Evolutionary conservation across 53 echinoderm and acorn worm genomes (phyloP).

Genomic region (Holothuria leucospilota): DNA sequence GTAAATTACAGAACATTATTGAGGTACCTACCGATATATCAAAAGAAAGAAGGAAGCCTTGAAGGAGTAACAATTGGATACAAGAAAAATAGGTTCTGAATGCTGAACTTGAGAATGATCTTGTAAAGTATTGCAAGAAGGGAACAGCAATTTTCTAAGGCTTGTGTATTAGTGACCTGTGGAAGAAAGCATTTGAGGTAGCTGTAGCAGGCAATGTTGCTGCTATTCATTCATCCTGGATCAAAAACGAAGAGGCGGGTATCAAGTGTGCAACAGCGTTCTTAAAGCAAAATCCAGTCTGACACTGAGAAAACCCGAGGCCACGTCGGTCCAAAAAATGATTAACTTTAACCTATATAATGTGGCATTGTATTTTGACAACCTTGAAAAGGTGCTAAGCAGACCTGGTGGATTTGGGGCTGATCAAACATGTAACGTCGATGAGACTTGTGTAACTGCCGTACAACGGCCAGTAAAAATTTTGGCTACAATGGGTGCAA

Average conservation of each 20-base stretch:
- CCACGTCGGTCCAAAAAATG: slow-evolving; percentile 32
- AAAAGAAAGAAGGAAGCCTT: not conserved
- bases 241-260: slow-evolving; percentile 22
- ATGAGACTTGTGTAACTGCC: slow-evolving; percentile 41
- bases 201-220: too few species aligned
- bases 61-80: too few species aligned
- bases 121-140: too few species aligned
- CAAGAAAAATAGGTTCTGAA: too few species aligned
- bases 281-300: slow-evolving; percentile 22
- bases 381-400: slow-evolving; percentile 36
- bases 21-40: not conserved
- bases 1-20: slow-evolving; percentile 3
- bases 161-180: not conserved
- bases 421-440: slow-evolving; percentile 49
- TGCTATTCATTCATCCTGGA: not conserved
- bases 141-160: too few species aligned
- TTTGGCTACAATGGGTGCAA: slow-evolving; percentile 2
- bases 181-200: too few species aligned
- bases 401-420: slow-evolving; percentile 24
- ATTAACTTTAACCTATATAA: slow-evolving; percentile 38
- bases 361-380: slow-evolving; percentile 22
- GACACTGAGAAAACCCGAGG: slow-evolving; percentile 33
- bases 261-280: slow-evolving; percentile 23
- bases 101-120: not conserved
- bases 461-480: slow-evolving; percentile 16